Conservation (phyloP, 2,113 vertebrate genomes). For the Alethe diademata region DNA sequence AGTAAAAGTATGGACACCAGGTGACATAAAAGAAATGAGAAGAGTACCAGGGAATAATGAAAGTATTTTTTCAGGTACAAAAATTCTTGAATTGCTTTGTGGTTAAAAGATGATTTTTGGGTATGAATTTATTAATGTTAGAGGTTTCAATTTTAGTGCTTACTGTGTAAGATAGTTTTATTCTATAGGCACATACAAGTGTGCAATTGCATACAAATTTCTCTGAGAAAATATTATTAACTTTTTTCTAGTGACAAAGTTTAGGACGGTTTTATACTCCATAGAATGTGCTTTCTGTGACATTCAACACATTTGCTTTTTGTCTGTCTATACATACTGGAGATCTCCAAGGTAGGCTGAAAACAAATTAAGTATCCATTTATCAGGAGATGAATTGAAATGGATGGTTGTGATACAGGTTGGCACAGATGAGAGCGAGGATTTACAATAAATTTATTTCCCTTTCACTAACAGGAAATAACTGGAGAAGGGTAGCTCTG, state of each 20-base stretch:
- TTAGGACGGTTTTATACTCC: neutral
- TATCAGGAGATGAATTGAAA: neutral
- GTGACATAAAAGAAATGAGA: neutral
- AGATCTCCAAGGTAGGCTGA: neutral
- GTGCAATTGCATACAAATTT: neutral
- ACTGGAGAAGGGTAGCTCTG: neutral
- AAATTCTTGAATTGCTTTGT: neutral
- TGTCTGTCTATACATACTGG: neutral
- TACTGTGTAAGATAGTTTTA: neutral
- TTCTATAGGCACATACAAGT: neutral
- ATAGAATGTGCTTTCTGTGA: neutral
- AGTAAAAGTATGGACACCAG: neutral
- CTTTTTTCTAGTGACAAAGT: neutral
- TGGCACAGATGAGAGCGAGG: neutral
- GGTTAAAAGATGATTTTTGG: neutral
- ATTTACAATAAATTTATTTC: neutral
- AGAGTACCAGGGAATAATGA: neutral
- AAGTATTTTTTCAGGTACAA: accelerated
- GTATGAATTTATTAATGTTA: neutral
- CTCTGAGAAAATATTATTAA: neutral
- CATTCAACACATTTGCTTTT: neutral
- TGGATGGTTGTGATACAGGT: neutral
- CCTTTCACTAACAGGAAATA: neutral
- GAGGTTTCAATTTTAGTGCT: neutral
- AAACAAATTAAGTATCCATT: neutral